A percentile compares a stretch with the other conserved stretches of the same genome.
phyloP scores from a whole-genome alignment of 2,113 vertebrate species.

The Ranitomeya variabilis region DNA sequence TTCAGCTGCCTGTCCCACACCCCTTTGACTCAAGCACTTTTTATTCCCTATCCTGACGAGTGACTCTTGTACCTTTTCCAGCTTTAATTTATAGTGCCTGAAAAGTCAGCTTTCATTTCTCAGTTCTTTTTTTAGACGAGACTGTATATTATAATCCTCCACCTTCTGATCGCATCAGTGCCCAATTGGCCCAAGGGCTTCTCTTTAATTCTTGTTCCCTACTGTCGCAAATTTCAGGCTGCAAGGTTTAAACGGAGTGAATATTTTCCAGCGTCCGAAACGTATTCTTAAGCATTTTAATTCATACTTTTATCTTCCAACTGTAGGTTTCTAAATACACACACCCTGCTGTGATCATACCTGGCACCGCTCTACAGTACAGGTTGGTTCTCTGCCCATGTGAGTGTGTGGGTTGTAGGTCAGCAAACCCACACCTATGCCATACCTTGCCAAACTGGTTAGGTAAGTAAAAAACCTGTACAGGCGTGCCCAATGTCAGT shows the following conservation, averaged over 20 bases:
- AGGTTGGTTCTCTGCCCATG: slow-evolving; percentile 21
- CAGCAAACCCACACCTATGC: slow-evolving; percentile 42
- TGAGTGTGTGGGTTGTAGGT: slow-evolving; percentile 43
- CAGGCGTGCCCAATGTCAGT: slow-evolving; percentile 34
- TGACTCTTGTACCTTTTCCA: not conserved
- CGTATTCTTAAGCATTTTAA: not conserved
- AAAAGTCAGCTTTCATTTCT: not conserved
- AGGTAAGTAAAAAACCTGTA: slow-evolving; percentile 21
- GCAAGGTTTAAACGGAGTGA: not conserved
- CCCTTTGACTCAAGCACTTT: not conserved
- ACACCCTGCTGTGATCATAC: slow-evolving; percentile 21
- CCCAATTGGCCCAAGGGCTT: not conserved
- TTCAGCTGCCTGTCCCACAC: slow-evolving; percentile 10
- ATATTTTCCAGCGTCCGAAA: not conserved
- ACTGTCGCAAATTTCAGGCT: not conserved
- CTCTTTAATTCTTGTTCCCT: not conserved
- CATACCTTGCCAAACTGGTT: slow-evolving; percentile 52
- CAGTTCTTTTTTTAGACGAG: not conserved
- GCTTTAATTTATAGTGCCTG: not conserved
- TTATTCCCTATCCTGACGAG: not conserved
- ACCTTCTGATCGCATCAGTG: not conserved
- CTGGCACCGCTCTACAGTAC: slow-evolving; percentile 14
- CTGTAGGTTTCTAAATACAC: not conserved
- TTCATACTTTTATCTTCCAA: not conserved
- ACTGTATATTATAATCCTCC: not conserved